Percentiles rank a stretch among this genome's conserved stretches.
phyloP scores from a whole-genome alignment of 1,140 invertebrate species.

The Macrosteles quadrilineatus region DNA sequence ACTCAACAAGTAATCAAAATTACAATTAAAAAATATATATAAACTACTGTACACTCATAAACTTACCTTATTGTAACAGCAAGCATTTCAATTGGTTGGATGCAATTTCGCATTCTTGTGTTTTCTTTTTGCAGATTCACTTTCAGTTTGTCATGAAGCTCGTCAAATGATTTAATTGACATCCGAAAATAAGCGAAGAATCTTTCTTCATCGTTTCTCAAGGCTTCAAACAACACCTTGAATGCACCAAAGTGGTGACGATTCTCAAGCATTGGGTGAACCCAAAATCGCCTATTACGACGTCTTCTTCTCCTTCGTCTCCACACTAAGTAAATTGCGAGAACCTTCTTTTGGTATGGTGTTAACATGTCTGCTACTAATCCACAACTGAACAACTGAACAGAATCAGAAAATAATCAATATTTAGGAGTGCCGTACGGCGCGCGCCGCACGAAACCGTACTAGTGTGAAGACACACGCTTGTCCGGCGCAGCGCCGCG shows the following conservation, averaged over 20 bases:
- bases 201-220: slow-evolving; percentile 27
- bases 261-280: slow-evolving; percentile 11
- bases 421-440: neutral
- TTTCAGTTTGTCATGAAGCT: slow-evolving; percentile 37
- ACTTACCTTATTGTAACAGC: slow-evolving; percentile 39
- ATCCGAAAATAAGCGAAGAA: slow-evolving; percentile 42
- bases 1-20: slow-evolving; percentile 10
- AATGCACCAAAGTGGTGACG: neutral
- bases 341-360: neutral
- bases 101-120: slow-evolving; percentile 39
- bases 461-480: no score
- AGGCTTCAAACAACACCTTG: neutral
- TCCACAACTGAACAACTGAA: neutral
- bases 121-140: slow-evolving; percentile 34
- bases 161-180: slow-evolving; percentile 40
- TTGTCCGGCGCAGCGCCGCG: no score
- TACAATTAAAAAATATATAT: slow-evolving; percentile 26
- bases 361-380: neutral
- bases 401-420: no score
- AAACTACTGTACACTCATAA: slow-evolving; percentile 18
- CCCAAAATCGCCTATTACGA: slow-evolving; percentile 3
- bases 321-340: slow-evolving; percentile 12
- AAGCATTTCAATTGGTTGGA: slow-evolving; percentile 37
- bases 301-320: neutral
- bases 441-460: slow-evolving; percentile 3